These are phyloP conservation scores for Sebastes minor DNA, from an alignment of 2,797 vertebrate species.

Conservation along the genomic window DNA sequence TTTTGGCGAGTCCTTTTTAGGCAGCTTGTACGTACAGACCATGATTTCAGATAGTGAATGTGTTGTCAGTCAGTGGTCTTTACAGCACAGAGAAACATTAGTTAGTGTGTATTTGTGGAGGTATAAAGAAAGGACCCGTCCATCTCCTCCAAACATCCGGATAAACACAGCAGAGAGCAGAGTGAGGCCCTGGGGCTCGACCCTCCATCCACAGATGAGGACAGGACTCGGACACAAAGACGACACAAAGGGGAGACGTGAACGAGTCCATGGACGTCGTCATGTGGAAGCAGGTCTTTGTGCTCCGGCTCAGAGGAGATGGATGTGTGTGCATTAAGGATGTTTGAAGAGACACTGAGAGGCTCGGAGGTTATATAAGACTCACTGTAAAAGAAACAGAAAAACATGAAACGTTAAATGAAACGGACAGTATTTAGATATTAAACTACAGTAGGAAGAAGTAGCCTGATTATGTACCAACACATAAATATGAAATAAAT, in stretches of 20 bases:
- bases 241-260: neutral
- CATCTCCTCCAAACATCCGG: slow-evolving; percentile 29
- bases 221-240: slow-evolving; percentile 35
- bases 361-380: slow-evolving; percentile 25
- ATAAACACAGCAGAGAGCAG: neutral
- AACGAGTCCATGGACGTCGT: slow-evolving; percentile 22
- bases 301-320: slow-evolving; percentile 33
- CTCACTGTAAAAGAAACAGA: neutral
- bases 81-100: no score
- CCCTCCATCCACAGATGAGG: neutral
- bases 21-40: no score
- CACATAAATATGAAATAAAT: no score
- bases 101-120: neutral
- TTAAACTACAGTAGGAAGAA: neutral
- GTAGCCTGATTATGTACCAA: no score
- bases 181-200: slow-evolving; percentile 45
- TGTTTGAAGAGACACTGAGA: neutral
- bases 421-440: neutral
- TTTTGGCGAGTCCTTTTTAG: no score
- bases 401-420: neutral
- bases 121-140: slow-evolving; percentile 14
- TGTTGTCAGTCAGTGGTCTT: no score
- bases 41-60: no score
- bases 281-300: slow-evolving; percentile 54
- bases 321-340: slow-evolving; percentile 40